phyloP scores from a whole-genome alignment of 2,888 invertebrate species.

The Ophraella communa region DNA sequence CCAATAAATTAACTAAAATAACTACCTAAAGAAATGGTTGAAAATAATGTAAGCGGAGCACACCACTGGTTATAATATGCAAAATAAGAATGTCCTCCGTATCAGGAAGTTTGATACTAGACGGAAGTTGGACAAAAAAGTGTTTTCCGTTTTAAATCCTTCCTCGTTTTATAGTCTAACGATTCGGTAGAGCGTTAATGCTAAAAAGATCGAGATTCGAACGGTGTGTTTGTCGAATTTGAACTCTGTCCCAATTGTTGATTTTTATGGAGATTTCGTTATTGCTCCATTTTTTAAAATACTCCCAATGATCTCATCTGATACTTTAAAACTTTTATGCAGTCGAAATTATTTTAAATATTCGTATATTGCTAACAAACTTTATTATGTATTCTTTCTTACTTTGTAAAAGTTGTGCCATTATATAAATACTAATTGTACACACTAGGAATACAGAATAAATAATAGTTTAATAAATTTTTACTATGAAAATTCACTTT shows the following conservation, averaged over 20 bases:
- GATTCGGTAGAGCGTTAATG: constrained; percentile 41
- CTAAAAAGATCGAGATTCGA: constrained; percentile 18
- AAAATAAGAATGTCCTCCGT: constrained; percentile 51
- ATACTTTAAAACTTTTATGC: background rate
- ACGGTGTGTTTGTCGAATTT: background rate
- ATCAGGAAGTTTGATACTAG: constrained; percentile 33
- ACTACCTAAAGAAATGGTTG: background rate
- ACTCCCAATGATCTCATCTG: background rate
- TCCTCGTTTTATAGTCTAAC: constrained; percentile 52
- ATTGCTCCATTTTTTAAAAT: background rate
- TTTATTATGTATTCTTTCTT: no score
- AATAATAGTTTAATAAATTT: no score
- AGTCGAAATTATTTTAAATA: background rate
- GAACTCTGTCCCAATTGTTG: background rate
- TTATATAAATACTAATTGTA: no score
- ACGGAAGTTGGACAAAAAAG: constrained; percentile 51
- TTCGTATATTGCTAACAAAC: background rate
- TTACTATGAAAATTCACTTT: no score
- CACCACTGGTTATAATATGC: constrained; percentile 43
- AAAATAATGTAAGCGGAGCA: background rate
- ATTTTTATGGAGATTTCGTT: background rate
- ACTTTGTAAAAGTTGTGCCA: no score
- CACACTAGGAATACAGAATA: no score
- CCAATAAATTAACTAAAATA: no score
- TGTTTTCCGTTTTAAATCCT: constrained; percentile 54